A percentile compares a stretch with the other conserved stretches of the same genome.
These are phyloP conservation scores for Delphinus delphis DNA, from an alignment of 2,113 vertebrate species.

Conservation along the genomic window DNA sequence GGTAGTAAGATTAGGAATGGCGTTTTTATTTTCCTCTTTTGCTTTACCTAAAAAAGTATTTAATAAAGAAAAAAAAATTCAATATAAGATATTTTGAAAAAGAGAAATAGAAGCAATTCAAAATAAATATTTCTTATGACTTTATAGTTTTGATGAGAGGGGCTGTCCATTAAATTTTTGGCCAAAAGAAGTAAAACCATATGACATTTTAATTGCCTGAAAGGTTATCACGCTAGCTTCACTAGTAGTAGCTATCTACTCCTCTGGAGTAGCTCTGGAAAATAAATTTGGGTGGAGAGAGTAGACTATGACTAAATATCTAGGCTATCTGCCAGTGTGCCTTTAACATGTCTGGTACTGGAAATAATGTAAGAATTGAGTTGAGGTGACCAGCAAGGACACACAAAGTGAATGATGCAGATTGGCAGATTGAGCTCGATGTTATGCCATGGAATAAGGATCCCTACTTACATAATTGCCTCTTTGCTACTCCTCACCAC, in stretches of 20 bases:
- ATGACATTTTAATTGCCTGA: not conserved
- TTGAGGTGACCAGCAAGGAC: not conserved
- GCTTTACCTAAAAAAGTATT: not conserved
- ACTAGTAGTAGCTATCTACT: not conserved
- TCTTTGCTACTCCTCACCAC: not conserved
- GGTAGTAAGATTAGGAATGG: not conserved
- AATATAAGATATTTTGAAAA: not conserved
- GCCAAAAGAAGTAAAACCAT: not conserved
- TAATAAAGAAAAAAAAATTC: not conserved
- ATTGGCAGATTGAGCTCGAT: not conserved
- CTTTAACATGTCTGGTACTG: not conserved
- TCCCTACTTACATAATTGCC: not conserved
- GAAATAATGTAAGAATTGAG: not conserved
- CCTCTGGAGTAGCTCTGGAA: not conserved
- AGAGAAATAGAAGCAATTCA: not conserved
- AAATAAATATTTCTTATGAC: not conserved
- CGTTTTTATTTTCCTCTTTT: not conserved
- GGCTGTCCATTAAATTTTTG: not conserved
- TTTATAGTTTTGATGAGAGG: not conserved
- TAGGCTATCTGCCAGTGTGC: not conserved
- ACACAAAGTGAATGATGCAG: not conserved
- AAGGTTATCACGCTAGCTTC: not conserved
- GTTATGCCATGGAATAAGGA: not conserved
- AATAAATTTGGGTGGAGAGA: not conserved
- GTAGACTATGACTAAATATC: not conserved